Percentiles rank a stretch among this genome's conserved stretches.
Evolutionary conservation across 2,888 invertebrate genomes (phyloP).

Genomic region (Ormyrus thymus): DNA sequence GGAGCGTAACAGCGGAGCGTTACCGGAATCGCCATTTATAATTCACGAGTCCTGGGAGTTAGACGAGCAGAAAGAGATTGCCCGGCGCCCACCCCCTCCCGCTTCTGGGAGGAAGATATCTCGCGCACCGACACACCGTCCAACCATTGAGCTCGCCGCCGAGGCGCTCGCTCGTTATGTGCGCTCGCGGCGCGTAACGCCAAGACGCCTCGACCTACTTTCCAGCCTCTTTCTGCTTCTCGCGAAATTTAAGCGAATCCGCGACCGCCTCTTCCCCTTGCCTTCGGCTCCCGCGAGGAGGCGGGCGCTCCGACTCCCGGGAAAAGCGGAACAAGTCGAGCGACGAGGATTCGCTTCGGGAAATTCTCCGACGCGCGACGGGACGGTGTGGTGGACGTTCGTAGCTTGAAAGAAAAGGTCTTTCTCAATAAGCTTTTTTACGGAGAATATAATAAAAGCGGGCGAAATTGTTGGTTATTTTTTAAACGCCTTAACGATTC

Average conservation of each 20-base stretch:
- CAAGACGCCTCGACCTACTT: conserved; percentile 48
- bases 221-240: not conserved
- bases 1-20: conserved; percentile 46
- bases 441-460: not conserved
- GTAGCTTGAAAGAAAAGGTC: too few relatives aligned
- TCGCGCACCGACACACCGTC: conserved; percentile 21
- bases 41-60: conserved; percentile 65
- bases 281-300: not conserved
- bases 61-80: conserved; percentile 55
- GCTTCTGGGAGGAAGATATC: conserved; percentile 43
- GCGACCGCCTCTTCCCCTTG: conserved; percentile 5
- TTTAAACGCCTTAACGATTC: conserved; percentile 16
- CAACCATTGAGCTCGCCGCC: not conserved
- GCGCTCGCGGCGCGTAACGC: not conserved
- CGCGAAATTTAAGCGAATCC: conserved; percentile 28
- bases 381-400: not conserved
- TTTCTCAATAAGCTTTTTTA: too few relatives aligned
- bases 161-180: not conserved
- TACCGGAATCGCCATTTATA: conserved; percentile 69
- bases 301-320: not conserved
- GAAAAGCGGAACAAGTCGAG: conserved; percentile 10
- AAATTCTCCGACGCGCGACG: conserved; percentile 3
- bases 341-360: conserved; percentile 5
- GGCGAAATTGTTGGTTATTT: too few relatives aligned
- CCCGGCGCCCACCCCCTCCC: not conserved